Conservation (phyloP, 2,797 vertebrate genomes). For the Phrynocephalus forsythii region DNA sequence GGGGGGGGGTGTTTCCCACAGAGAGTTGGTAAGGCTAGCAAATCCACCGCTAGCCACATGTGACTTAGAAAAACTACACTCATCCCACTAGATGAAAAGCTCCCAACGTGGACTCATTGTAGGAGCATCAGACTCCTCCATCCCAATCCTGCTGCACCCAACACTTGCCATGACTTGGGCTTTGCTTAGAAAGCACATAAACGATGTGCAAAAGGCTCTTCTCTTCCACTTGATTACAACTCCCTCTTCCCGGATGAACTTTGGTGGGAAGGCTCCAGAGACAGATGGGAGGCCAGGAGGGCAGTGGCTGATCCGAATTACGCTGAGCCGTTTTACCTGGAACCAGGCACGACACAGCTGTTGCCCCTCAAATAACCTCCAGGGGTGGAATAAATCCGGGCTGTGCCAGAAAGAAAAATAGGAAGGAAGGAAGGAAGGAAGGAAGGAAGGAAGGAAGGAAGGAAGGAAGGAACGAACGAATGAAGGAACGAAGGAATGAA, state of each 20-base stretch:
- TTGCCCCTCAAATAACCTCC: background rate
- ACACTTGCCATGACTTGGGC: background rate
- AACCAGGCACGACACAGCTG: constrained; percentile 8
- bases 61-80: too few relatives aligned
- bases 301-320: background rate
- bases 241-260: background rate
- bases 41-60: too few relatives aligned
- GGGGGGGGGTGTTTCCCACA: too few relatives aligned
- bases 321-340: constrained; percentile 1
- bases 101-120: too few relatives aligned
- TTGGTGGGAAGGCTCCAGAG: background rate
- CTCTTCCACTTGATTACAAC: constrained; percentile 25
- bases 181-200: background rate
- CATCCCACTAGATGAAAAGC: too few relatives aligned
- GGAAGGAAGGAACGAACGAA: too few relatives aligned
- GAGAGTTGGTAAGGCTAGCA: too few relatives aligned
- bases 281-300: constrained; percentile 11
- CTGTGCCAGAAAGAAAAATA: background rate
- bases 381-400: background rate
- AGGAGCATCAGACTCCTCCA: background rate
- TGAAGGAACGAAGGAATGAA: too few relatives aligned
- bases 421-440: too few relatives aligned
- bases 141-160: background rate
- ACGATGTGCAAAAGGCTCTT: background rate
- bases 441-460: too few relatives aligned